These are phyloP conservation scores for Drosophila leontia DNA, from an alignment of 1,140 invertebrate genomes.

Conservation along the genomic window DNA sequence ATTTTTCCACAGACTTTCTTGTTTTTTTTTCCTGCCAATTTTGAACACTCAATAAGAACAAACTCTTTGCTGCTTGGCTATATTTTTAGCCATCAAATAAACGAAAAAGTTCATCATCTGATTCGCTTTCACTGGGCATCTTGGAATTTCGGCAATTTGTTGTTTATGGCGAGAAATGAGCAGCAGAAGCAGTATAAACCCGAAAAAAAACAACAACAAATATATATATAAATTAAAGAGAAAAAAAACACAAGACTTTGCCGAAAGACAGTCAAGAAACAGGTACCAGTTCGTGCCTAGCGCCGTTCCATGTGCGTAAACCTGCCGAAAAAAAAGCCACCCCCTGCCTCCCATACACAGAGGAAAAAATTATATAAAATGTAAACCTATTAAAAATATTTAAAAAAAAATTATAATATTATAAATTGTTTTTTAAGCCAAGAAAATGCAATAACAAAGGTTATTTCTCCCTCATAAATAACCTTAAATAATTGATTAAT, in stretches of 20 bases:
- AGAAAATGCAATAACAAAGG: too few relatives aligned
- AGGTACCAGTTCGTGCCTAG: conserved; percentile 81
- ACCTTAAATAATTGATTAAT: too few relatives aligned
- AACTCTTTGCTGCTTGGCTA: neutral
- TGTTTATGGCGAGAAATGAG: conserved; percentile 24
- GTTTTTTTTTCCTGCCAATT: conserved; percentile 11
- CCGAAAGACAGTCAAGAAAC: conserved; percentile 57
- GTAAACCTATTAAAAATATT: neutral
- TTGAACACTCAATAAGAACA: conserved; percentile 28
- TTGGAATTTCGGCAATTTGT: conserved; percentile 37
- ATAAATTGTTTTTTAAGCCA: neutral
- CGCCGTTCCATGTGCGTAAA: conserved; percentile 63
- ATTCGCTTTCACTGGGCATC: conserved; percentile 32
- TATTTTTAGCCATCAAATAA: conserved; percentile 34
- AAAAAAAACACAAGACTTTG: conserved; percentile 28
- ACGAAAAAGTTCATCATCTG: conserved; percentile 24
- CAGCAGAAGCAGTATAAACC: neutral
- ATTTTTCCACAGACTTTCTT: conserved; percentile 10
- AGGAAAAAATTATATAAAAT: neutral
- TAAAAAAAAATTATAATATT: neutral
- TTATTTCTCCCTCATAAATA: too few relatives aligned
- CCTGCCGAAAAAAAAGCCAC: conserved; percentile 15
- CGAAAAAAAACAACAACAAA: conserved; percentile 12
- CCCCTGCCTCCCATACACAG: conserved; percentile 16
- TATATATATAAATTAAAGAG: conserved; percentile 28